A percentile compares a stretch with the other conserved stretches of the same genome.
phyloP scores from a whole-genome alignment of 2,797 vertebrate genomes.

The Aratinga solstitialis region DNA sequence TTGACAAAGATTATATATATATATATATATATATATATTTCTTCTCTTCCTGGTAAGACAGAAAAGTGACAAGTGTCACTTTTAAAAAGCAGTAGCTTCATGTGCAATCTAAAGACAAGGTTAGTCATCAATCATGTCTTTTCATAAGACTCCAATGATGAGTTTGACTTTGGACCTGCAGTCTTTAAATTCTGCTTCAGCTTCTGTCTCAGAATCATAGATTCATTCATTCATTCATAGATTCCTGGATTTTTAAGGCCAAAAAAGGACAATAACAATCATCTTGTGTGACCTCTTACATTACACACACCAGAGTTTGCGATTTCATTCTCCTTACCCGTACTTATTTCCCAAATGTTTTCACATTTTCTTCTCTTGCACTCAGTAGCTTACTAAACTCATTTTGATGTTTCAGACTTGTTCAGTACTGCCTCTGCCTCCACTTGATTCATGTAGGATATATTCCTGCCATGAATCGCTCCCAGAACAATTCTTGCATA shows the following conservation, averaged over 20 bases:
- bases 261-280: conserved; percentile 32
- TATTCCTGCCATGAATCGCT: background rate
- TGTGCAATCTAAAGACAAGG: background rate
- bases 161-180: conserved; percentile 31
- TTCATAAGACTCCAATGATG: conserved; percentile 39
- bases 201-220: background rate
- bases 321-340: background rate
- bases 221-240: conserved; percentile 39
- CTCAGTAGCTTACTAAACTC: background rate
- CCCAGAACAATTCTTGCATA: background rate
- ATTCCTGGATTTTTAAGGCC: conserved; percentile 44
- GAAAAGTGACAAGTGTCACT: conserved; percentile 63
- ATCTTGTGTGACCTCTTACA: background rate
- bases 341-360: background rate
- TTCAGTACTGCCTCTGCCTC: background rate
- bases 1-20: conserved; percentile 47
- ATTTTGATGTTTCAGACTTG: background rate
- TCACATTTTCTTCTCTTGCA: background rate
- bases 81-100: conserved; percentile 53
- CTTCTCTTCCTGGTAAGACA: background rate
- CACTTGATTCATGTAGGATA: background rate
- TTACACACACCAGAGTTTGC: background rate
- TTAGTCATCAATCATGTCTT: conserved; percentile 34
- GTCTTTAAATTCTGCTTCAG: conserved; percentile 15
- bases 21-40: conserved; percentile 20